Base-by-base conservation (phyloP, 2,113 vertebrate genomes). In the Silurus meridionalis region DNA sequence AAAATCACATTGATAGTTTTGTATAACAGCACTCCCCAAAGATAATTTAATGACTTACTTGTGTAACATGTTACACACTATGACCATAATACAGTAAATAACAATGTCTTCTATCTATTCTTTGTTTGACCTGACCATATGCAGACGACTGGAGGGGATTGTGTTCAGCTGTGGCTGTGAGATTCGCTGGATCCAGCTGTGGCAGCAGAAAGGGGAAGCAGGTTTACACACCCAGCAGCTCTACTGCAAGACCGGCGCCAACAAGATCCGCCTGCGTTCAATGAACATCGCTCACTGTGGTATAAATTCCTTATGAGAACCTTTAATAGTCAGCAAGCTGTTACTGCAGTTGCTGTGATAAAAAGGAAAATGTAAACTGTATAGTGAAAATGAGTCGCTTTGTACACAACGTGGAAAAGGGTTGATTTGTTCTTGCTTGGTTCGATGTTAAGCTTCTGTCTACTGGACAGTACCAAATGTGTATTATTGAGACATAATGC, bases 111-210 rank as follows among this genome's bases (percentile, higher is more conserved):
- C 15, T 74, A 21, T 85, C 21, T 77, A 17, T 67, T 9, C 46
- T 72, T 6, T 83, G 21, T 1, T 81, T 23, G 60, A 88, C 25
- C 87, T 19, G 63, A 82, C 63, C 89, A 50, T 91, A 81, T 63
- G 0, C 89, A 99, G 98, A 95, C 96, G 93, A 88, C 88, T 99
- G 94, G 97, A 98, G 80, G 95, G 96, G 64, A 97, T 99, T 89
- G 93, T 97, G 84, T 99, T 99, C 79, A 96, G 97, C 92, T 99
- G 98, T 83, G 97, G 97, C 92, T 99, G 98, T 0, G 96, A 96
- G 85, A 97, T 99, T 89, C 98, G 98, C 89, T 99, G 98, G 98
- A 97, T 99, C 93, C 98, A 99, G 95, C 95, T 99, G 89, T 99
- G 97, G 97, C 97, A 97, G 94, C 95, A 97, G 93, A 96, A 96